These are phyloP conservation scores for Poeciliopsis occidentalis DNA, from an alignment of 2,113 vertebrate genomes.

Conservation along the genomic window DNA sequence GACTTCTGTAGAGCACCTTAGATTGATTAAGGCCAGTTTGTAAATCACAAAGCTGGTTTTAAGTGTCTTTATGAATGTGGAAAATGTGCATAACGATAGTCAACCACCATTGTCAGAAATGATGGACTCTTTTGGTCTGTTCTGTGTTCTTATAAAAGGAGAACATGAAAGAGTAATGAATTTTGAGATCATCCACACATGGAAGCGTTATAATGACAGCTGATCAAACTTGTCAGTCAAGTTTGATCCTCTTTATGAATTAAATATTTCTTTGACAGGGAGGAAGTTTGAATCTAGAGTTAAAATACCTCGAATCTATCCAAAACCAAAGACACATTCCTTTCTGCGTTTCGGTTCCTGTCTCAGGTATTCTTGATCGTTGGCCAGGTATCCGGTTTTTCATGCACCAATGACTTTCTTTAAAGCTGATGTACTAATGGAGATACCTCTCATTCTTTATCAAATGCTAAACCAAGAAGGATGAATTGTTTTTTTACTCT, in stretches of 20 bases:
- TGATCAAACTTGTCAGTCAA: background rate
- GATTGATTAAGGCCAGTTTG: background rate
- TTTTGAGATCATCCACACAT: background rate
- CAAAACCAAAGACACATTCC: slow-evolving; percentile 19
- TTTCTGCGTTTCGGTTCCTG: slow-evolving; percentile 1
- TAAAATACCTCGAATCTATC: background rate
- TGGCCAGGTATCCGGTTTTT: background rate
- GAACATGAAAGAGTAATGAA: no score
- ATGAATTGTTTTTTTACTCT: no score
- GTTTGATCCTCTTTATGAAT: background rate
- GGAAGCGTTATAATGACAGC: background rate
- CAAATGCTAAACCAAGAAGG: no score
- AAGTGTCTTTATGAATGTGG: no score
- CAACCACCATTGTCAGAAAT: no score
- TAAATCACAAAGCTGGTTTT: background rate
- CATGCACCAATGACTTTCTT: slow-evolving; percentile 22
- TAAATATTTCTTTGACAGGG: background rate
- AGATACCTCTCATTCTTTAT: no score
- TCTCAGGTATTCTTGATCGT: slow-evolving; percentile 16
- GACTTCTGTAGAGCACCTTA: background rate
- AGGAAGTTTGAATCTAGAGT: background rate
- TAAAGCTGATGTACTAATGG: background rate
- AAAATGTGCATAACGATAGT: no score
- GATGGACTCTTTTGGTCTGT: no score
- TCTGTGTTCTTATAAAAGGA: no score